Base-by-base conservation (phyloP, 2,113 vertebrate genomes). In the Elachura formosa region DNA sequence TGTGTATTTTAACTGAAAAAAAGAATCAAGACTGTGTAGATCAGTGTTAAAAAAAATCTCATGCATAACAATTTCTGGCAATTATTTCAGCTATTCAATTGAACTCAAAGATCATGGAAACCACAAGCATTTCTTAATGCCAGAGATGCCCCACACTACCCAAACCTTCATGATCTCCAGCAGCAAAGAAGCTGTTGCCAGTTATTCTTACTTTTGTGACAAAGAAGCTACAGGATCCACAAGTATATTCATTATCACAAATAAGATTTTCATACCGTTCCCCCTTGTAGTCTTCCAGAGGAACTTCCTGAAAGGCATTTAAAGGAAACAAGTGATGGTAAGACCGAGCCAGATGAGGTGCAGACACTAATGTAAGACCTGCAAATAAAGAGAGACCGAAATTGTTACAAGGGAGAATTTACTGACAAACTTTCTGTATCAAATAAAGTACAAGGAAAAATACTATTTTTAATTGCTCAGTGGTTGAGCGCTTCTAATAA, bases 291-390 rank as follows among this genome's bases (percentile, higher is more conserved):
- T 98, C 97, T 83, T 98, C 97, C 20, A 98, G 56, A 0, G 98
- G 67, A 71, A 95, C 92, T 98, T 99, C 99, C 96, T 96, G 96
- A 93, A 99, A 99, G 43, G 97, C 96, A 92, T 99, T 98, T 92
- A 99, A 97, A 79, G 99, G 99, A 97, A 99, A 99, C n/a, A 99
- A 98, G 81, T 99, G 99, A 92, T 99, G 99, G 68, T 99, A 99
- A 74, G 99, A 99, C 28, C 99, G 97, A 90, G 99, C 99, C 75
- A 99, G 96, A 77, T 99, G 99, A 67, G 99, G 99, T n/a, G 99
- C 99, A 43, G 99, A 99, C 58, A 99, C 99, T 94, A 99, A 97
- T 1, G 99, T 99, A 93, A 99, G 98, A 94, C 99, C 99, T 99
- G 83, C 26, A 75, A 97, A 94, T 36, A 90, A 17, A 77, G 38